These are phyloP conservation scores for Drosophila testacea DNA, from an alignment of 2,888 invertebrate genomes.

Conservation along the genomic window DNA sequence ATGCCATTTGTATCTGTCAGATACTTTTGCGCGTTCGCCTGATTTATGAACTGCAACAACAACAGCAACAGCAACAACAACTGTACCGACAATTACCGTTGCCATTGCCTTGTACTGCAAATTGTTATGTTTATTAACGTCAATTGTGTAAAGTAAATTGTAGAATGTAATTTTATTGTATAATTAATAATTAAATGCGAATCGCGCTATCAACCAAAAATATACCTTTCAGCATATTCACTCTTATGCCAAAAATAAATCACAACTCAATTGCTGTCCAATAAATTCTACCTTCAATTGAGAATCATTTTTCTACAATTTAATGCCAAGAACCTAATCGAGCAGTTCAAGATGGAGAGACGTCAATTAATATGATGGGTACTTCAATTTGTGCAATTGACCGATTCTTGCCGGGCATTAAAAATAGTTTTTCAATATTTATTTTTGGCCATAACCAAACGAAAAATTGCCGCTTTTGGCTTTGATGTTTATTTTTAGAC, in stretches of 20 bases:
- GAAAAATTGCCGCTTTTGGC: slow-evolving; percentile 33
- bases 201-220: slow-evolving; percentile 18
- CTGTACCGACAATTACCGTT: slow-evolving; percentile 40
- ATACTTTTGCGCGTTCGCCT: slow-evolving; percentile 65
- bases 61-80: slow-evolving; percentile 41
- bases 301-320: background rate
- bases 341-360: slow-evolving; percentile 15
- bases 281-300: slow-evolving; percentile 1
- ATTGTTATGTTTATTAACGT: slow-evolving; percentile 58
- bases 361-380: slow-evolving; percentile 48
- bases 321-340: slow-evolving; percentile 21
- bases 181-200: slow-evolving; percentile 58
- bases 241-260: slow-evolving; percentile 24
- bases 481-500: slow-evolving; percentile 73
- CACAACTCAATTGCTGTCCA: slow-evolving; percentile 31
- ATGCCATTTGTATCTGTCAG: slow-evolving; percentile 79
- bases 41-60: slow-evolving; percentile 71
- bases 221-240: slow-evolving; percentile 14
- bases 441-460: slow-evolving; percentile 61
- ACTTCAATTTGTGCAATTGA: slow-evolving; percentile 68
- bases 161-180: slow-evolving; percentile 48
- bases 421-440: slow-evolving; percentile 75
- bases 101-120: slow-evolving; percentile 50
- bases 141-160: slow-evolving; percentile 54
- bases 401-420: slow-evolving; percentile 46